Conservation (phyloP, 2,888 invertebrate genomes). For the Cremastobaeus sp. region DNA sequence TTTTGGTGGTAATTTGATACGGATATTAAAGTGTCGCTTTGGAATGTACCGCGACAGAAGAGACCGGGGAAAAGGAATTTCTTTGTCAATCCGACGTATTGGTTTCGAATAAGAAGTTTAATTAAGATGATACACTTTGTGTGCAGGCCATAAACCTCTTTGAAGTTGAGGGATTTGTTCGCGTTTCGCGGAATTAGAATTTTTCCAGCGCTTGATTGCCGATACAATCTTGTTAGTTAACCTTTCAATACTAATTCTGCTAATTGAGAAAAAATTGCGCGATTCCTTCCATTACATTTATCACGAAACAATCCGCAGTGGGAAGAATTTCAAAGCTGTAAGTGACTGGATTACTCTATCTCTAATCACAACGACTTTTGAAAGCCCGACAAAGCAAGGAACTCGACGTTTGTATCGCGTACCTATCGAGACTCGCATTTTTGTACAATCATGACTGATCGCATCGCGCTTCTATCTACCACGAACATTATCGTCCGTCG, state of each 20-base stretch:
- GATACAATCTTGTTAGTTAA: no score
- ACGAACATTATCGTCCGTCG: constrained; percentile 16
- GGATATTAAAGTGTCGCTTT: constrained; percentile 46
- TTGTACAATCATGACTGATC: constrained; percentile 23
- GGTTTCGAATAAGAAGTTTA: constrained; percentile 30
- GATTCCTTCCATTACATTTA: neutral
- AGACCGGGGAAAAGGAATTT: constrained; percentile 26
- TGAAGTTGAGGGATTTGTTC: no score
- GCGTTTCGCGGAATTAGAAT: neutral
- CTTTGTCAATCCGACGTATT: constrained; percentile 43
- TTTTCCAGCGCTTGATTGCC: no score
- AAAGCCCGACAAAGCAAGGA: constrained; percentile 27
- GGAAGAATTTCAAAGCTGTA: no score
- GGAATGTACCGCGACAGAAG: constrained; percentile 30
- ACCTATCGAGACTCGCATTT: constrained; percentile 28
- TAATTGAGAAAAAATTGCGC: no score
- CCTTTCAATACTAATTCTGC: no score
- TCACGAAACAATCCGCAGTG: constrained; percentile 8
- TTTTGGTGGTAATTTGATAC: constrained; percentile 52
- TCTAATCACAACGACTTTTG: constrained; percentile 27
- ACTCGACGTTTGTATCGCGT: constrained; percentile 16
- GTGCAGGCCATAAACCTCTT: no score
- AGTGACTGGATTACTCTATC: constrained; percentile 12
- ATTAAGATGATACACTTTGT: constrained; percentile 21
- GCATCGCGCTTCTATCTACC: constrained; percentile 8